phyloP scores from a whole-genome alignment of 2,113 vertebrate genomes.

The Zosterops hypoxanthus region DNA sequence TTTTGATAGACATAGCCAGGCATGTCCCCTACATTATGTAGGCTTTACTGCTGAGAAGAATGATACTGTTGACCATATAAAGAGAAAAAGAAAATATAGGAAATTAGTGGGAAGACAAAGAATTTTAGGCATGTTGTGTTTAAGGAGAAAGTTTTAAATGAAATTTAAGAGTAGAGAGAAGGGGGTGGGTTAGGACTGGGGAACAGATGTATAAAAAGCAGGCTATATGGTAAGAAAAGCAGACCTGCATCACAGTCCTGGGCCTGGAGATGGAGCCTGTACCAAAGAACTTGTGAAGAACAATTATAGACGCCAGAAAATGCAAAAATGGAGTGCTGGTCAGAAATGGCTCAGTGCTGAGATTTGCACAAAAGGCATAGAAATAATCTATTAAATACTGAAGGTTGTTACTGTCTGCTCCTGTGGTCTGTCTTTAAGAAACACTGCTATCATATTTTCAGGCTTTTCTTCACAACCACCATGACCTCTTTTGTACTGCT shows the following conservation, averaged over 20 bases:
- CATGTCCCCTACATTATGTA: background rate
- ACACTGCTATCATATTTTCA: background rate
- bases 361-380: background rate
- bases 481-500: background rate
- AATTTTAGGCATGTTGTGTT: background rate
- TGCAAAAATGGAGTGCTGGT: background rate
- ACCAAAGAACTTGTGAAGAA: background rate
- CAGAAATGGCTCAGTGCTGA: rapidly evolving
- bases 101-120: background rate
- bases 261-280: background rate
- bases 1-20: background rate
- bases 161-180: background rate
- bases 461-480: background rate
- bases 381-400: background rate
- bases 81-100: background rate
- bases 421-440: background rate
- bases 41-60: background rate
- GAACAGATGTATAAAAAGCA: background rate
- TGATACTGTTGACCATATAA: background rate
- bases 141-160: background rate
- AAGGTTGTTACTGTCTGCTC: background rate
- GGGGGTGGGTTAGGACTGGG: background rate
- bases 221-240: background rate
- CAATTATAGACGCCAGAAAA: rapidly evolving
- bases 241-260: background rate